Conservation (phyloP, 2,113 vertebrate species). For the Martes martes region DNA sequence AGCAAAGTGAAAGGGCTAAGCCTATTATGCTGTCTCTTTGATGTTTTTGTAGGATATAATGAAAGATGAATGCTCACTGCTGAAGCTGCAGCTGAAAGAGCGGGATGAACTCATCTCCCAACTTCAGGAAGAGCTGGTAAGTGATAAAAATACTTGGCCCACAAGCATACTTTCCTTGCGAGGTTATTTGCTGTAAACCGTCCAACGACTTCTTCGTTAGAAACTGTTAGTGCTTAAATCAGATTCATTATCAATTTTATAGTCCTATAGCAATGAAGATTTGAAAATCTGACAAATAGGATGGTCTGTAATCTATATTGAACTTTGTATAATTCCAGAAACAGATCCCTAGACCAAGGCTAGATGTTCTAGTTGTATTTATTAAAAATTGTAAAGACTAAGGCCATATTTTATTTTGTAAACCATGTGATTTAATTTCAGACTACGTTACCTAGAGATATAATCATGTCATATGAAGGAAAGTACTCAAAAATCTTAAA, state of each 20-base stretch:
- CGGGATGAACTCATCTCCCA: constrained; percentile 93
- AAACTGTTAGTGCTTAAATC: neutral
- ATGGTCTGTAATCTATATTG: neutral
- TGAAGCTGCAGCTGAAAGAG: constrained; percentile 93
- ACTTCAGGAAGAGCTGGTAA: constrained; percentile 95
- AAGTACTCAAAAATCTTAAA: neutral
- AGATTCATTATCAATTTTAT: neutral
- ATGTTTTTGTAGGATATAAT: constrained; percentile 89
- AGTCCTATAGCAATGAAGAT: neutral
- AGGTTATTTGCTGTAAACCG: neutral
- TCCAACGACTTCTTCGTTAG: neutral
- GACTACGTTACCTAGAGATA: neutral
- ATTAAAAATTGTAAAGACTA: neutral
- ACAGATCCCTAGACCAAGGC: neutral
- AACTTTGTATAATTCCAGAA: neutral
- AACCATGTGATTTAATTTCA: neutral
- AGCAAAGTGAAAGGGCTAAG: constrained; percentile 72
- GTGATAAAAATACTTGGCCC: constrained; percentile 57
- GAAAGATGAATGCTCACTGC: constrained; percentile 90
- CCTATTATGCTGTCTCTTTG: constrained; percentile 77
- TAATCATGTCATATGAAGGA: neutral
- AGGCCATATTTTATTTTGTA: neutral
- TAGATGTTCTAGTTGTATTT: neutral
- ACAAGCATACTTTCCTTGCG: constrained; percentile 20
- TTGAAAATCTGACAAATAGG: neutral